phyloP scores from a whole-genome alignment of 2,113 vertebrate species.

The Gnathonemus echidnorhynchus region DNA sequence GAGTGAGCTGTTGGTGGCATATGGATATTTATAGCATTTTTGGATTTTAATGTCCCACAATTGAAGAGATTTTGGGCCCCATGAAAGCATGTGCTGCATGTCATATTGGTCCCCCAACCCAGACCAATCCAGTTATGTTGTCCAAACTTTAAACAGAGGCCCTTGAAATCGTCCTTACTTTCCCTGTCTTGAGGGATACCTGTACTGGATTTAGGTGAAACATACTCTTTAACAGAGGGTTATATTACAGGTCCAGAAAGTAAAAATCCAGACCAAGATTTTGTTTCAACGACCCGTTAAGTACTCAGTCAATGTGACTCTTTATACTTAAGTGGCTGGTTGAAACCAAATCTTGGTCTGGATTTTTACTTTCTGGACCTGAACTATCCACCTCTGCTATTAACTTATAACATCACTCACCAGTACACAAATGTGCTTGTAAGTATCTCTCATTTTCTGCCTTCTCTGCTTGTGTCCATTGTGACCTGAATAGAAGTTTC shows the following conservation, averaged over 20 bases:
- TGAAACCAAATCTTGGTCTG: background rate
- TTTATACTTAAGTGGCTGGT: background rate
- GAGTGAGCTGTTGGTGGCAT: background rate
- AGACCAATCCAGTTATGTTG: background rate
- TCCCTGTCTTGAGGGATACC: background rate
- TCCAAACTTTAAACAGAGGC: background rate
- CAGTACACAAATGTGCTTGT: background rate
- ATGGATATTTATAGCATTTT: background rate
- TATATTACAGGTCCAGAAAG: background rate
- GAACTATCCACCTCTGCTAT: background rate
- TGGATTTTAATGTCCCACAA: background rate
- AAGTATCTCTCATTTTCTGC: background rate
- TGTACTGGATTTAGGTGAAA: background rate
- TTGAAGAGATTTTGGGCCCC: background rate
- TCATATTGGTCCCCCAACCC: background rate
- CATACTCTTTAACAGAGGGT: background rate
- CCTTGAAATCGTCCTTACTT: background rate
- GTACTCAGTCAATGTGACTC: background rate
- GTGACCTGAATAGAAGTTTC: background rate
- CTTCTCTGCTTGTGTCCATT: background rate
- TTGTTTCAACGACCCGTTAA: background rate
- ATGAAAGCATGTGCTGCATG: background rate
- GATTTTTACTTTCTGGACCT: background rate
- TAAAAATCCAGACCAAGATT: background rate
- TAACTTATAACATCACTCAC: background rate